Conservation (phyloP, 2,888 invertebrate species). For the Hydropsyche betteni region DNA sequence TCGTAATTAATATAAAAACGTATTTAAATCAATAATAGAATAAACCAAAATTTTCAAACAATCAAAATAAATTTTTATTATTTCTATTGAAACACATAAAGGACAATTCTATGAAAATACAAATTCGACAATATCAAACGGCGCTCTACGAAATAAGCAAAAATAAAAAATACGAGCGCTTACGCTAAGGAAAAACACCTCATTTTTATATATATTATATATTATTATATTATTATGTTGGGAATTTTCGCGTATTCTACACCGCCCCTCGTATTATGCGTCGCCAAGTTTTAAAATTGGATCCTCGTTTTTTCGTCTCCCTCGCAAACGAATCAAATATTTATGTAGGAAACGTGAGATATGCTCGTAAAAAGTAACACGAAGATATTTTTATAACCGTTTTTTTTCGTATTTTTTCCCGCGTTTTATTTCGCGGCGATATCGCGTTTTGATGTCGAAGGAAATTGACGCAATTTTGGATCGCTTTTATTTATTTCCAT, state of each 20-base stretch:
- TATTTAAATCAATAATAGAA: too few species aligned
- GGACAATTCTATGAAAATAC: too few species aligned
- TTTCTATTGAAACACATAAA: too few species aligned
- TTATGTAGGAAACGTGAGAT: conserved; percentile 20
- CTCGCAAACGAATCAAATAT: conserved; percentile 30
- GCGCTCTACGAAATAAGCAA: too few species aligned
- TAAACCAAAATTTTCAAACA: too few species aligned
- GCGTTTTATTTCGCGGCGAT: neutral
- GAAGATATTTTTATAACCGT: conserved; percentile 10
- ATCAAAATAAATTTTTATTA: too few species aligned
- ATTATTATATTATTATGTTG: neutral
- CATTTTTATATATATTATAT: conserved; percentile 12
- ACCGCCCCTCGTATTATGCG: neutral
- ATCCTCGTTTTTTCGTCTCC: neutral
- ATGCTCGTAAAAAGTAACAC: neutral
- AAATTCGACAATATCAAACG: too few species aligned
- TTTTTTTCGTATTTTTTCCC: neutral
- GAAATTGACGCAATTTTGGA: conserved; percentile 9
- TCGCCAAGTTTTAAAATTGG: conserved; percentile 25
- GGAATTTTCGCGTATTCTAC: neutral
- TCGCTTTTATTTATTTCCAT: too few species aligned
- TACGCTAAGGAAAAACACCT: neutral
- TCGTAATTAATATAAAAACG: too few species aligned
- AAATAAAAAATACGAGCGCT: neutral
- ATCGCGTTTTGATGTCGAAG: conserved; percentile 15